Base-by-base conservation (phyloP, 2,888 invertebrate genomes). In the Tipula confusa region DNA sequence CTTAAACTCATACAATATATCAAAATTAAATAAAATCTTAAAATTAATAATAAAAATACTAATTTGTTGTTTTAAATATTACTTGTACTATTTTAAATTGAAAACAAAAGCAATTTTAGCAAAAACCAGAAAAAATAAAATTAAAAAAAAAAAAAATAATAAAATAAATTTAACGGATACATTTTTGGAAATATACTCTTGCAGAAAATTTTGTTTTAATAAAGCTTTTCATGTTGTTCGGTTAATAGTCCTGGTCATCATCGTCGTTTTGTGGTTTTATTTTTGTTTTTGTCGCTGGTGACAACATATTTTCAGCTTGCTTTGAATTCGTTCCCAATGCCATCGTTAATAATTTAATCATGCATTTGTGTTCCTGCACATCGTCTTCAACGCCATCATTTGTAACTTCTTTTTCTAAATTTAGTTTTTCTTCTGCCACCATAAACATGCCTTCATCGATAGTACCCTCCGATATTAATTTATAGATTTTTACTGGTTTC, bases 401-500 rank as follows among this genome's bases (percentile, higher is more conserved):
- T 0, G 94, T 94, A 83, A 99, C 94, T 89, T 98, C 96, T 88
- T 94, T 93, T 89, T 98, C 98, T 29, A 99, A 91, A 87, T 95
- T 94, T 31, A 99, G 92, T 89, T 99, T 99, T 88, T 96, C 96
- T 88, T 95, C 94, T 24, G 97, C 97, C 87, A 97, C 93, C 87
- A 95, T 93, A 87, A 95, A 92, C 92, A 99, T 98, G 43, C 95
- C 96, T 89, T 98, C 98, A 89, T 98, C 98, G 85, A 98, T 96
- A 11, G 97, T 97, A 83, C 94, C 94, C 86, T 95, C 92, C 85
- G 95, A 93, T 84, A 99, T 91, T 83, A 98, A 91, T 86, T 97
- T 92, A 88, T 96, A 94, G 84, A 98, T 96, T 48, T 92, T 93
- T 6, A 99, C 98, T 0, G 96, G 95, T 85, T 95, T 95, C 0